phyloP scores from a whole-genome alignment of 2,797 vertebrate species.

The Phrynocephalus vlangalii region DNA sequence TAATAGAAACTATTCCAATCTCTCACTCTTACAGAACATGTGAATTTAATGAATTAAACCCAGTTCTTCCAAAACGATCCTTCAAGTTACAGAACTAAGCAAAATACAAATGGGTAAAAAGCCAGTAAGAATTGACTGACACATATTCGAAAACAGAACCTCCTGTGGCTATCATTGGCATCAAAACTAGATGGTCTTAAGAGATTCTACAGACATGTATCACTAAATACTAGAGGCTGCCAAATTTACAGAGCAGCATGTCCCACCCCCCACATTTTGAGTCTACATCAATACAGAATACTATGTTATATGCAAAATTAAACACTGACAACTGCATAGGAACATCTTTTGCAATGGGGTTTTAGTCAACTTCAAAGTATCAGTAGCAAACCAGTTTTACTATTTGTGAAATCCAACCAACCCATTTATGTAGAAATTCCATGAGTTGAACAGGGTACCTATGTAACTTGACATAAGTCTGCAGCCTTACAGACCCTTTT shows the following conservation, averaged over 20 bases:
- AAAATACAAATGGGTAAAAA: not conserved
- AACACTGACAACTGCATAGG: not conserved
- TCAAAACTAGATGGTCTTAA: not conserved
- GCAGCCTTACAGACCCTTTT: not conserved
- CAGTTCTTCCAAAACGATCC: not conserved
- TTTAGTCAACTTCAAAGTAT: not conserved
- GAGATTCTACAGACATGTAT: not conserved
- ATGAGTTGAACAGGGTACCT: not conserved
- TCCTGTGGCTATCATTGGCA: not conserved
- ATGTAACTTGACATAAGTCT: too few relatives aligned
- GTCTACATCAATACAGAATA: not conserved
- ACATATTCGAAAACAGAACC: not conserved
- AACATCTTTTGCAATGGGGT: not conserved
- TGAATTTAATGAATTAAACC: not conserved
- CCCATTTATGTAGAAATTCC: not conserved
- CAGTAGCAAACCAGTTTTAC: not conserved
- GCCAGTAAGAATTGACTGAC: not conserved
- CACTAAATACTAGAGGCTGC: not conserved
- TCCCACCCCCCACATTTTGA: not conserved
- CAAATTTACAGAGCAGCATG: constrained; percentile 5
- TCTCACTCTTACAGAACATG: not conserved
- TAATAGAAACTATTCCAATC: not conserved
- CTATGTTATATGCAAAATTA: not conserved
- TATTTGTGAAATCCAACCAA: not conserved
- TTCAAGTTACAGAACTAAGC: not conserved